Conservation (phyloP, 2,888 invertebrate genomes). For the Augiades crinisus region DNA sequence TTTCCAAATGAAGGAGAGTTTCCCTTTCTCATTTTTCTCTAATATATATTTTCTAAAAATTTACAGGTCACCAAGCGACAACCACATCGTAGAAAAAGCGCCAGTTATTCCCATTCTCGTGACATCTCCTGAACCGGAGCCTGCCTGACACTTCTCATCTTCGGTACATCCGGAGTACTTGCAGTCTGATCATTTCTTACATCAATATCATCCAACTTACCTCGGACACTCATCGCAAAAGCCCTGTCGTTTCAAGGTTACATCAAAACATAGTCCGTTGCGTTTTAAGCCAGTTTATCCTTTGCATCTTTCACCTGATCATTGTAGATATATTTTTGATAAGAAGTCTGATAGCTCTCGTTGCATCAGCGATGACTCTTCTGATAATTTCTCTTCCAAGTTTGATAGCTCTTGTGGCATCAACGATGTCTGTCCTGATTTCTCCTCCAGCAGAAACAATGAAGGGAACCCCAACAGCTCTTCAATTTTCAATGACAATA, state of each 20-base stretch:
- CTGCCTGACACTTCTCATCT: slow-evolving; percentile 47
- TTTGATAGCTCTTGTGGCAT: background rate
- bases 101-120: slow-evolving; percentile 69
- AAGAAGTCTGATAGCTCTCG: background rate
- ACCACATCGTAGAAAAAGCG: slow-evolving; percentile 46
- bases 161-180: slow-evolving; percentile 3
- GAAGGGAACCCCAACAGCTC: background rate
- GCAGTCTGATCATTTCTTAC: background rate
- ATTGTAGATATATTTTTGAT: slow-evolving; percentile 9
- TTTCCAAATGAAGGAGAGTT: too few species aligned
- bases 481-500: background rate
- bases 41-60: slow-evolving; percentile 21
- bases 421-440: background rate
- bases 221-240: slow-evolving; percentile 5
- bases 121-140: slow-evolving; percentile 63
- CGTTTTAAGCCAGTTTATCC: slow-evolving; percentile 13
- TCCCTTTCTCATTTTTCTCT: too few species aligned
- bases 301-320: slow-evolving; percentile 10
- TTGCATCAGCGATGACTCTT: background rate
- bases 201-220: background rate
- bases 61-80: slow-evolving; percentile 64
- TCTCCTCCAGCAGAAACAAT: background rate
- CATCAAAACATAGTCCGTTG: slow-evolving; percentile 2
- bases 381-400: background rate
- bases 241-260: background rate